Base-by-base conservation (phyloP, 2,797 vertebrate genomes). In the Sebastes trivittatus region DNA sequence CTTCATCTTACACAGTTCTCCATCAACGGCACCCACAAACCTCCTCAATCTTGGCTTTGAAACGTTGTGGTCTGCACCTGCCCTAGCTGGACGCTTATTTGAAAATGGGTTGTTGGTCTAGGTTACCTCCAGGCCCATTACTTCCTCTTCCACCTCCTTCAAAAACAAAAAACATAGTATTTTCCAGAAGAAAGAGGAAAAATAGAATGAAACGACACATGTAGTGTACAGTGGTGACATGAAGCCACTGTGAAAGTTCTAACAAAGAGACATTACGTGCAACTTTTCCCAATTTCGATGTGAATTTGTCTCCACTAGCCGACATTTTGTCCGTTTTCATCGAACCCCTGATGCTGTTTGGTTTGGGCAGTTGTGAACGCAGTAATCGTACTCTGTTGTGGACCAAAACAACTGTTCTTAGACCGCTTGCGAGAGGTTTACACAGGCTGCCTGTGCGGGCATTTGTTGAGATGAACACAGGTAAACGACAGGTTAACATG, bases 251-350 rank as follows among this genome's bases (percentile, higher is more conserved):
- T 0, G 42, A 46, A 46, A 46, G 42, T 46, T 46, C 16, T 18
- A 46, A 27, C 29, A 34, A 52, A 68, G 16, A 55, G 3, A 29
- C 5, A 11, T 23, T 18, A 49, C 1, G 4, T 1, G 0, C 27
- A 10, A 11, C 10, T 42, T 70, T 61, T 62, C 1, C 20, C 64
- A 4, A 22, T 67, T 52, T 32, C 2, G 0, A 23, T 23, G 3
- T 55, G 0, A 23, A 55, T 55, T 11, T 13, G 52, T 55, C 42
- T 46, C 42, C 7, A 18, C 42, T 18, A 18, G 42, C 5, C 14
- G 0, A 1, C 0, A 16, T 16, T 42, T 0, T 14, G 5, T 42
- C 38, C 6, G 5, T 42, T 42, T 42, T 42, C 2, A 42, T 42
- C 5, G 14, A 42, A 42, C 13, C 14, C 38, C 38, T 6, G 2